Evolutionary conservation across 2,797 vertebrate genomes (phyloP).

Genomic region (Fistularia tabacaria): DNA sequence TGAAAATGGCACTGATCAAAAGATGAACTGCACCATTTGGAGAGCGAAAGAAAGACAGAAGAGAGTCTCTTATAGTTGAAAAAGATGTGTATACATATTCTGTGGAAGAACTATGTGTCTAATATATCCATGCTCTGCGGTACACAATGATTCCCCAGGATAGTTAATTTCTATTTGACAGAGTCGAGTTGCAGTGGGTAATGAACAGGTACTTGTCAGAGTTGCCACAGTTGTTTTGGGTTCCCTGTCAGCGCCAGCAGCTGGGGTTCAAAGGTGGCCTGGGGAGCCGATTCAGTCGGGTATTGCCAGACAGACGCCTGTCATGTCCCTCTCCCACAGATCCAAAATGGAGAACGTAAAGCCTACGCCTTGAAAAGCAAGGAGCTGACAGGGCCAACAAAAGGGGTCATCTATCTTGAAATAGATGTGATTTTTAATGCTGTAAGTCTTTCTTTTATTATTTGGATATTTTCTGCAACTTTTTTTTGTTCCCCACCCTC

Average conservation of each 20-base stretch:
- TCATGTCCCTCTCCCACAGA: slow-evolving; percentile 99
- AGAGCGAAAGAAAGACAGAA: slow-evolving; percentile 26
- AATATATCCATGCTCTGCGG: slow-evolving; percentile 73
- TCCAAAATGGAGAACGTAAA: slow-evolving; percentile 99
- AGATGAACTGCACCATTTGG: slow-evolving; percentile 40
- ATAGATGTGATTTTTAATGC: slow-evolving; percentile 99
- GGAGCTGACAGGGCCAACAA: slow-evolving; percentile 99
- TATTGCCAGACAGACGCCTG: slow-evolving; percentile 99
- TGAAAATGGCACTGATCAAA: slow-evolving; percentile 60
- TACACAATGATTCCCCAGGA: slow-evolving; percentile 94
- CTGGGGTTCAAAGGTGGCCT: slow-evolving; percentile 95
- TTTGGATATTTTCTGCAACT: slow-evolving; percentile 55
- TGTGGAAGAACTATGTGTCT: slow-evolving; percentile 50
- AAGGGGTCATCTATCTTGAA: slow-evolving; percentile 99
- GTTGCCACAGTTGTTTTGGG: slow-evolving; percentile 99
- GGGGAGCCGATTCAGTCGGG: slow-evolving; percentile 96
- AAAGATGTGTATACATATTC: slow-evolving; percentile 52
- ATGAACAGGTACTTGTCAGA: slow-evolving; percentile 99
- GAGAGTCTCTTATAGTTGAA: slow-evolving; percentile 31
- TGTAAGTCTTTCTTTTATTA: slow-evolving; percentile 92
- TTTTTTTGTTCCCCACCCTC: slow-evolving; percentile 69
- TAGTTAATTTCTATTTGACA: slow-evolving; percentile 99
- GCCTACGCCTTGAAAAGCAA: slow-evolving; percentile 99
- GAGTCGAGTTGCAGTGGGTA: slow-evolving; percentile 89
- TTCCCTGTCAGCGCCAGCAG: slow-evolving; percentile 99